These are phyloP conservation scores for Meloe dianella DNA, from an alignment of 2,888 invertebrate species.

Conservation along the genomic window DNA sequence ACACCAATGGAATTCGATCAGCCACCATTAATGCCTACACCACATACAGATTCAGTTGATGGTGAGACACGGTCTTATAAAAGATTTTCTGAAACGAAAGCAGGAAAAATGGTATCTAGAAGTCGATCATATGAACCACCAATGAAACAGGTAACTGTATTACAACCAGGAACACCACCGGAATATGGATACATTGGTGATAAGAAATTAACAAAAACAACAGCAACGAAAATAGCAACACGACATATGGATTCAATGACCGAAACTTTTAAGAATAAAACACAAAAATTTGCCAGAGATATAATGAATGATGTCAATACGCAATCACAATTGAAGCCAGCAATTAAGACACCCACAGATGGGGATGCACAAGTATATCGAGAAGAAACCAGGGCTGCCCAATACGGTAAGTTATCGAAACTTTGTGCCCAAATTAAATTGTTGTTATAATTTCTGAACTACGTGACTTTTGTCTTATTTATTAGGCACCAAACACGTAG, in stretches of 20 bases:
- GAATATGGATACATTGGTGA: slow-evolving; percentile 65
- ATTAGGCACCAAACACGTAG: slow-evolving; percentile 76
- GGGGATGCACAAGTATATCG: slow-evolving; percentile 71
- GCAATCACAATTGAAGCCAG: slow-evolving; percentile 54
- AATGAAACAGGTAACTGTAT: slow-evolving; percentile 44
- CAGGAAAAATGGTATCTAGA: slow-evolving; percentile 46
- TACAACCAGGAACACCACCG: slow-evolving; percentile 67
- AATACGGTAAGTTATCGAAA: slow-evolving; percentile 69
- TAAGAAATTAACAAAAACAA: slow-evolving; percentile 51
- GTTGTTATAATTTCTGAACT: neutral
- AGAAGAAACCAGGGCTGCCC: slow-evolving; percentile 72
- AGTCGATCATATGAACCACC: slow-evolving; percentile 49
- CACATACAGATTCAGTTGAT: slow-evolving; percentile 43
- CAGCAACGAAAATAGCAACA: slow-evolving; percentile 63
- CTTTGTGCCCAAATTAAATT: too few relatives aligned
- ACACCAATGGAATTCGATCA: slow-evolving; percentile 70
- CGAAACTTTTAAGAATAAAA: slow-evolving; percentile 70
- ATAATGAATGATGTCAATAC: slow-evolving; percentile 67
- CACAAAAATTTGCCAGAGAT: slow-evolving; percentile 71
- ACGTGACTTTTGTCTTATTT: neutral
- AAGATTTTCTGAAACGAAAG: slow-evolving; percentile 47
- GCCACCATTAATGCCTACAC: slow-evolving; percentile 60
- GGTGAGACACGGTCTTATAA: slow-evolving; percentile 42
- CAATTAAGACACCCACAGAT: slow-evolving; percentile 60
- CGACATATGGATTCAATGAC: slow-evolving; percentile 72